Evolutionary conservation across 1,140 invertebrate species (phyloP).

Genomic region (Polypedilum pembai): DNA sequence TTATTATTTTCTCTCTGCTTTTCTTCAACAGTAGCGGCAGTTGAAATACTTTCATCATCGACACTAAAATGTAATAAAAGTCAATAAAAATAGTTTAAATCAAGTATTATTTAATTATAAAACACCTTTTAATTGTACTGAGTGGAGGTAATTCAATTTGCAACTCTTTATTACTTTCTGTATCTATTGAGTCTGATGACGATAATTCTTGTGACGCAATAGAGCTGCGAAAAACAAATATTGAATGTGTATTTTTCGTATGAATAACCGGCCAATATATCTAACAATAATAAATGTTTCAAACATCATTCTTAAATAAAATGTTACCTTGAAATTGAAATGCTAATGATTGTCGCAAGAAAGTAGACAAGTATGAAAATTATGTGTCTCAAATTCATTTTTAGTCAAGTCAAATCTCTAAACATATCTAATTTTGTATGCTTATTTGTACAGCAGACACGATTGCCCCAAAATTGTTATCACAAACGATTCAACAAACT

Average conservation of each 20-base stretch:
- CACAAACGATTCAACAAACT: background rate
- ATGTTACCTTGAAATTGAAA: too few relatives aligned
- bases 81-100: background rate
- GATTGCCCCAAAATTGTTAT: background rate
- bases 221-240: too few relatives aligned
- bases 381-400: conserved; percentile 5
- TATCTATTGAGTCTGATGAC: too few relatives aligned
- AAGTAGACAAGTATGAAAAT: background rate
- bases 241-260: too few relatives aligned
- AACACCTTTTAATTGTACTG: background rate
- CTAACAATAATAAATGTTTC: too few relatives aligned
- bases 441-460: background rate
- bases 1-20: background rate
- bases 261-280: too few relatives aligned
- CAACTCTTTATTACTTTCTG: background rate
- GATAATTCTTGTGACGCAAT: too few relatives aligned
- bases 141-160: conserved; percentile 22
- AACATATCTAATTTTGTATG: background rate
- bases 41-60: background rate
- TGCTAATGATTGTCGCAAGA: background rate
- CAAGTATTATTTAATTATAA: background rate
- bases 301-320: too few relatives aligned
- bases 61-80: background rate
- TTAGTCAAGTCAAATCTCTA: background rate
- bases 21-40: background rate